Evolutionary conservation across 1,140 invertebrate genomes (phyloP).

Genomic region (Pachyrhynchus sulphureomaculatus): DNA sequence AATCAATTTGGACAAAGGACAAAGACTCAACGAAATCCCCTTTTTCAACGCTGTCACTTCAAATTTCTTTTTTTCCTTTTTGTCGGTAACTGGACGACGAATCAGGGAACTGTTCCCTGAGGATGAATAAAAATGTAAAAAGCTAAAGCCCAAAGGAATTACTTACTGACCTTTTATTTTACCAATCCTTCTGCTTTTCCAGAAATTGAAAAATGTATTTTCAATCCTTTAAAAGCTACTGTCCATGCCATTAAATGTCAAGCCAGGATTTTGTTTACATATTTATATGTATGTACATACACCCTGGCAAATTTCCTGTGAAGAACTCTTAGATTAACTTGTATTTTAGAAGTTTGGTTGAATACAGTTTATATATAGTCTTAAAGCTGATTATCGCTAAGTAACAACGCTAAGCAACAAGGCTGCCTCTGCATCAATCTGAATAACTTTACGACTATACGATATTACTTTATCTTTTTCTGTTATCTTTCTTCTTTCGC

Average conservation of each 20-base stretch:
- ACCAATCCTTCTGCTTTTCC: slow-evolving; percentile 7
- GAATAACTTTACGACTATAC: too few species aligned
- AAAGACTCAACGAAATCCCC: slow-evolving; percentile 24
- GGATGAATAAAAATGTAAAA: slow-evolving; percentile 37
- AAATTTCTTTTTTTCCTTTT: slow-evolving; percentile 31
- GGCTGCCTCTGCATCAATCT: too few species aligned
- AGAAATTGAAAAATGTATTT: slow-evolving; percentile 29
- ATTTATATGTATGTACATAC: neutral
- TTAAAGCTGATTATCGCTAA: too few species aligned
- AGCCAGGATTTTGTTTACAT: slow-evolving; percentile 11
- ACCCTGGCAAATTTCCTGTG: neutral
- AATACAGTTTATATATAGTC: too few species aligned
- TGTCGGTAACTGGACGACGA: slow-evolving; percentile 23
- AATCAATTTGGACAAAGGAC: slow-evolving; percentile 26
- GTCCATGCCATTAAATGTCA: slow-evolving; percentile 18
- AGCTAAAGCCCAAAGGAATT: slow-evolving; percentile 23
- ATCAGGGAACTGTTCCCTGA: slow-evolving; percentile 28
- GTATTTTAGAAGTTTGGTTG: too few species aligned
- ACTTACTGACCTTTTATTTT: slow-evolving; percentile 30
- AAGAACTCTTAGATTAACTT: too few species aligned
- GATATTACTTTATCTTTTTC: too few species aligned
- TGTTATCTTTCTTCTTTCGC: too few species aligned
- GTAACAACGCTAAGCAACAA: too few species aligned
- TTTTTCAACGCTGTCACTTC: slow-evolving; percentile 33
- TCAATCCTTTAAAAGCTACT: slow-evolving; percentile 26